Percentiles rank a stretch among this genome's conserved stretches.
These are phyloP conservation scores for Mus spretus DNA, from an alignment of 2,797 vertebrate genomes.

Conservation along the genomic window DNA sequence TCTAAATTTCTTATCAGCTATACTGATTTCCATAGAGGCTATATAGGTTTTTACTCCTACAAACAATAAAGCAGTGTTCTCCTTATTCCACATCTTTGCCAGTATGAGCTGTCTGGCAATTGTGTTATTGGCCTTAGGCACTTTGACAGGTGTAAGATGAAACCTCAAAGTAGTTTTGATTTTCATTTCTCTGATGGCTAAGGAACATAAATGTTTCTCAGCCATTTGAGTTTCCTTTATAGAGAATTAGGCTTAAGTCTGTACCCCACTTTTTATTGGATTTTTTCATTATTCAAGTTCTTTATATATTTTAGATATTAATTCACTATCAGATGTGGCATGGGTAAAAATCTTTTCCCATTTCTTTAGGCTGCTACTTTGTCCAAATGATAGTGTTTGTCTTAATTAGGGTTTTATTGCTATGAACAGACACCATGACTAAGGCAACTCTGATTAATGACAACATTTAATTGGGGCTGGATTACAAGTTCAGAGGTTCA, in stretches of 20 bases:
- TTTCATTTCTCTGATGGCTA: neutral
- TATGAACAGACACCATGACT: no score
- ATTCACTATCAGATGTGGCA: neutral
- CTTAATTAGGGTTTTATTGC: neutral
- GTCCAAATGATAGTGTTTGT: neutral
- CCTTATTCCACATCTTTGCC: neutral
- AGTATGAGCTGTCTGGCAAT: neutral
- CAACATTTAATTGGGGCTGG: neutral
- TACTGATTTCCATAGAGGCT: neutral
- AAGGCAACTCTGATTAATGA: no score
- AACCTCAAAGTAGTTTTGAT: neutral
- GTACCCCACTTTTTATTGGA: neutral
- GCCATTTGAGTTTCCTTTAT: neutral
- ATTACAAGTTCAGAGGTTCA: neutral
- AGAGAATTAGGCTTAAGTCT: neutral
- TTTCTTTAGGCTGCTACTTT: neutral
- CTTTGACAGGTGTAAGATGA: neutral
- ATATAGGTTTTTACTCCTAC: neutral
- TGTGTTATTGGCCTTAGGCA: neutral
- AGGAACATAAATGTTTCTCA: neutral
- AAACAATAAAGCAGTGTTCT: no score
- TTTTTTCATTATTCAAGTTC: neutral
- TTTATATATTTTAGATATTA: neutral
- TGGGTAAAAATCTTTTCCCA: neutral
- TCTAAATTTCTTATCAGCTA: neutral